A percentile compares a stretch with the other conserved stretches of the same genome.
Conservation (phyloP, 2,113 vertebrate species). For the Garra rufa region DNA sequence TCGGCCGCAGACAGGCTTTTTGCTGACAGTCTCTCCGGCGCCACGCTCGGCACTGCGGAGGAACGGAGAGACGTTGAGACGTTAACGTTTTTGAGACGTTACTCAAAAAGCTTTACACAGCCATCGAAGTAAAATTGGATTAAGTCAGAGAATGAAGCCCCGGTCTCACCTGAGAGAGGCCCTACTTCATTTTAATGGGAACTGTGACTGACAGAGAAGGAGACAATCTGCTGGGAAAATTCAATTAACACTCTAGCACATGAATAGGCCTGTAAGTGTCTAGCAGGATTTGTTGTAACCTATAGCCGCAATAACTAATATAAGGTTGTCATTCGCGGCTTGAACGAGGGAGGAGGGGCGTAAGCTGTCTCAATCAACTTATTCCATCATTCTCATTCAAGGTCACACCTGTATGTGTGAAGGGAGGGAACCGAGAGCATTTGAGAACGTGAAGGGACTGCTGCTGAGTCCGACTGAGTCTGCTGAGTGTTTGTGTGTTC, state of each 20-base stretch:
- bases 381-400: conserved; percentile 71
- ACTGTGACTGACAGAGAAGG: conserved; percentile 78
- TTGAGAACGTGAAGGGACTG: conserved; percentile 31
- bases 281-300: conserved; percentile 78
- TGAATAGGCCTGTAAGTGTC: conserved; percentile 74
- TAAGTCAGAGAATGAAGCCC: conserved; percentile 48
- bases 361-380: conserved; percentile 53
- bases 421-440: conserved; percentile 51
- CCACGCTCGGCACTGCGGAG: conserved; percentile 83
- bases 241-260: conserved; percentile 78
- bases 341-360: conserved; percentile 48
- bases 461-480: conserved; percentile 41
- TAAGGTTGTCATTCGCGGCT: conserved; percentile 70
- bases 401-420: conserved; percentile 63
- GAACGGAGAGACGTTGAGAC: conserved; percentile 57
- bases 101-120: conserved; percentile 60
- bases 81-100: no score
- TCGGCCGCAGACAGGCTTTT: conserved; percentile 86
- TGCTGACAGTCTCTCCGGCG: conserved; percentile 80
- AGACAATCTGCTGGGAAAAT: conserved; percentile 77
- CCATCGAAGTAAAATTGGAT: conserved; percentile 63
- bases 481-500: not conserved
- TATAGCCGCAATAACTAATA: conserved; percentile 77
- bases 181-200: conserved; percentile 73
- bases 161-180: conserved; percentile 64